Evolutionary conservation across 1,140 invertebrate species (phyloP).

Genomic region (Lepidostoma basale): DNA sequence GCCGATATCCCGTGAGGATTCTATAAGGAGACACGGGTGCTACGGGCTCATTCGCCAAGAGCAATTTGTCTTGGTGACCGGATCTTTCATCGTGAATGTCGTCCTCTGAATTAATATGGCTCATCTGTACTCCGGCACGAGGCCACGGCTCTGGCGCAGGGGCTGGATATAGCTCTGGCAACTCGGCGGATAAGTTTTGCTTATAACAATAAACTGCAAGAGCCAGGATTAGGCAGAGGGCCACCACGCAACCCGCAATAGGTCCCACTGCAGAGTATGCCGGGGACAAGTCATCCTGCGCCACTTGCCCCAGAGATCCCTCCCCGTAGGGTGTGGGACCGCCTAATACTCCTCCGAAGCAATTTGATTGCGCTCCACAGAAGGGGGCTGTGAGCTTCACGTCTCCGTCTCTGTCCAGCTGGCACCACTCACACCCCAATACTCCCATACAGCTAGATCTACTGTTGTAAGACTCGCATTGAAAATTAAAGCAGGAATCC

Average conservation of each 20-base stretch:
- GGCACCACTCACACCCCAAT: conserved; percentile 91
- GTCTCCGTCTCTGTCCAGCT: conserved; percentile 75
- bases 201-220: conserved; percentile 70
- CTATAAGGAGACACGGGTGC: conserved; percentile 86
- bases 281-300: conserved; percentile 59
- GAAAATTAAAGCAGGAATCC: conserved; percentile 72
- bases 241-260: conserved; percentile 67
- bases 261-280: conserved; percentile 68
- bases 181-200: conserved; percentile 64
- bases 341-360: conserved; percentile 85
- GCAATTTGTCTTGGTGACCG: conserved; percentile 66
- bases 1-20: conserved; percentile 79
- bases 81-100: conserved; percentile 54
- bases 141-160: conserved; percentile 58
- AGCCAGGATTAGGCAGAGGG: conserved; percentile 65
- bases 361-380: conserved; percentile 78
- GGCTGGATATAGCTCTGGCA: conserved; percentile 58
- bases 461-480: conserved; percentile 77
- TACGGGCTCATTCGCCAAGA: conserved; percentile 62
- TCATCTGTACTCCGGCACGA: conserved; percentile 57
- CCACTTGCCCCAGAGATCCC: conserved; percentile 62
- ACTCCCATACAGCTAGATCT: conserved; percentile 82
- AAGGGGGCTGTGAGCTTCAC: conserved; percentile 71
- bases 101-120: conserved; percentile 52
- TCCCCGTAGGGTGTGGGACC: conserved; percentile 82